A percentile compares a stretch with the other conserved stretches of the same genome.
Conservation (phyloP, 2,888 invertebrate species). For the Hypsopygia costalis region DNA sequence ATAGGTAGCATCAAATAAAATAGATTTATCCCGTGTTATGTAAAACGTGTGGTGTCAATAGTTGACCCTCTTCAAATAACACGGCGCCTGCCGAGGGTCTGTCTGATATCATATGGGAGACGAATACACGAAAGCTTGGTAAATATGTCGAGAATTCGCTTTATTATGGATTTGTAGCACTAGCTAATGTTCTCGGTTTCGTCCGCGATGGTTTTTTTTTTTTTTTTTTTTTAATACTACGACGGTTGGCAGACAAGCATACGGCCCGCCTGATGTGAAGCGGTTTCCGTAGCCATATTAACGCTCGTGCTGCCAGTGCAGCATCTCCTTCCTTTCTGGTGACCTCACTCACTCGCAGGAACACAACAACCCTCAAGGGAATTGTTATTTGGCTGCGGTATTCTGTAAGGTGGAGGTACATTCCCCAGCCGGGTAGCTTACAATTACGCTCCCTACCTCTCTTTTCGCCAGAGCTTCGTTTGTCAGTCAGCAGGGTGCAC, state of each 20-base stretch:
- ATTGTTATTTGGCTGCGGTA: background rate
- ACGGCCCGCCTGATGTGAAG: background rate
- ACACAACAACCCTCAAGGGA: background rate
- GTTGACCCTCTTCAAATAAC: slow-evolving; percentile 19
- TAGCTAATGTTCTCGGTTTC: no score
- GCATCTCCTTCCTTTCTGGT: background rate
- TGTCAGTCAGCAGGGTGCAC: no score
- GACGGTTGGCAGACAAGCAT: no score
- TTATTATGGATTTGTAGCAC: slow-evolving; percentile 2
- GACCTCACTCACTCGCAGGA: background rate
- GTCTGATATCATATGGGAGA: slow-evolving; percentile 14
- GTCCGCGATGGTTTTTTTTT: no score
- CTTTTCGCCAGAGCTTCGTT: no score
- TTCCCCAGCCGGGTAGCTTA: no score
- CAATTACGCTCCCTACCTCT: no score
- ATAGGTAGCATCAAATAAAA: no score
- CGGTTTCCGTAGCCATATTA: background rate
- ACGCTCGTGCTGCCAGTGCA: background rate
- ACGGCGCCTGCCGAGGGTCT: slow-evolving; percentile 1
- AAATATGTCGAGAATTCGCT: slow-evolving; percentile 15
- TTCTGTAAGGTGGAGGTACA: background rate
- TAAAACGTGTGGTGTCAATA: background rate
- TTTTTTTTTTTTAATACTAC: no score
- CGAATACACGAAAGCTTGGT: slow-evolving; percentile 25
- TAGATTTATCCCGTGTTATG: background rate